Evolutionary conservation across 2,113 vertebrate species (phyloP).

Genomic region (Chionis minor): DNA sequence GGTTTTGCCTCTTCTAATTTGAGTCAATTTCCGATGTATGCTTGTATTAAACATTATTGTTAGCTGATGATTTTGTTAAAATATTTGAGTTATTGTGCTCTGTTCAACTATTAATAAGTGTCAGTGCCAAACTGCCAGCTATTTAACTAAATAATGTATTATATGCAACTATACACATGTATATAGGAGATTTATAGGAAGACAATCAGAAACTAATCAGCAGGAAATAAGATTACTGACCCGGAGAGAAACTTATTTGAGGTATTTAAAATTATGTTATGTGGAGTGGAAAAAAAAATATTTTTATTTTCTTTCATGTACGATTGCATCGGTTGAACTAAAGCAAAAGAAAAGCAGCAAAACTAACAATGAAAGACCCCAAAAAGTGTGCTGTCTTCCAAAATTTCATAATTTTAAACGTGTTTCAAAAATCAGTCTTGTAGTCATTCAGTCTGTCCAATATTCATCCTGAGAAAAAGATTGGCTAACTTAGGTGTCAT

Average conservation of each 20-base stretch:
- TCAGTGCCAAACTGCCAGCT: neutral
- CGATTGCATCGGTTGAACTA: neutral
- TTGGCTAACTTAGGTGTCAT: neutral
- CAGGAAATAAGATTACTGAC: neutral
- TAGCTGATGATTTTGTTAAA: neutral
- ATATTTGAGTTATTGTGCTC: neutral
- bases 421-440: neutral
- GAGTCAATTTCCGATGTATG: rapidly evolving
- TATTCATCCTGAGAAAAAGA: neutral
- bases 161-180: neutral
- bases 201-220: neutral
- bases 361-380: neutral
- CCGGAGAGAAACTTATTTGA: neutral
- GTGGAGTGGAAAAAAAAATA: neutral
- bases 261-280: neutral
- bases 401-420: neutral
- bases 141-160: neutral
- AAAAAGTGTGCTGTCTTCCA: neutral
- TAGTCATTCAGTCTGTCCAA: neutral
- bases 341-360: neutral
- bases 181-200: neutral
- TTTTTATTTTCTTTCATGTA: neutral
- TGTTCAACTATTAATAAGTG: neutral
- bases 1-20: neutral
- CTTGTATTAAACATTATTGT: neutral